Evolutionary conservation across 2,113 vertebrate genomes (phyloP).

Genomic region (Garra rufa): DNA sequence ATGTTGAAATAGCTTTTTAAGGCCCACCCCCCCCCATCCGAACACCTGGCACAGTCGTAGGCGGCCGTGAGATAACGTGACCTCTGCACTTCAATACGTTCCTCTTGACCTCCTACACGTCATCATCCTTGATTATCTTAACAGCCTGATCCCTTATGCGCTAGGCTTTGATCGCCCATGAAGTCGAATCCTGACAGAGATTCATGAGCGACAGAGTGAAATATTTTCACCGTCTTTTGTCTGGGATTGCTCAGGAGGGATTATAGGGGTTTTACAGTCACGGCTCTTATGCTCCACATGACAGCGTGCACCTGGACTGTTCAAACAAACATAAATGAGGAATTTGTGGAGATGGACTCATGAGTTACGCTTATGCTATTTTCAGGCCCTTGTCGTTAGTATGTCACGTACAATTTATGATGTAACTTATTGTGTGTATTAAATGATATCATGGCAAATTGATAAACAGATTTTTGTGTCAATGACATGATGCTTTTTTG

Average conservation of each 20-base stretch:
- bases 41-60: conserved; percentile 60
- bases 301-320: conserved; percentile 48
- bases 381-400: not conserved
- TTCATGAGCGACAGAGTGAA: conserved; percentile 49
- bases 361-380: conserved; percentile 16
- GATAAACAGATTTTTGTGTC: not conserved
- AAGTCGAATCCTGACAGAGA: conserved; percentile 50
- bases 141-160: conserved; percentile 36
- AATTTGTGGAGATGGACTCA: conserved; percentile 20
- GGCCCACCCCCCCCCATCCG: conserved; percentile 42
- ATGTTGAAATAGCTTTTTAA: conserved; percentile 37
- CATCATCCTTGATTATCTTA: conserved; percentile 58
- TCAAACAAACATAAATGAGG: conserved; percentile 46
- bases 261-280: conserved; percentile 42
- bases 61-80: conserved; percentile 58
- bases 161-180: conserved; percentile 37
- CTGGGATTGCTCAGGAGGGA: conserved; percentile 30
- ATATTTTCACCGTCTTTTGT: conserved; percentile 41
- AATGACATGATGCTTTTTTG: not conserved
- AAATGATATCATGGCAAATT: not conserved
- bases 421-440: not conserved
- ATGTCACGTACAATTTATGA: not conserved
- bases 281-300: conserved; percentile 11
- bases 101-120: conserved; percentile 46
- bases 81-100: conserved; percentile 63